A percentile compares a stretch with the other conserved stretches of the same genome.
Evolutionary conservation across 2,888 invertebrate species (phyloP).

Genomic region (Linyphia triangularis): DNA sequence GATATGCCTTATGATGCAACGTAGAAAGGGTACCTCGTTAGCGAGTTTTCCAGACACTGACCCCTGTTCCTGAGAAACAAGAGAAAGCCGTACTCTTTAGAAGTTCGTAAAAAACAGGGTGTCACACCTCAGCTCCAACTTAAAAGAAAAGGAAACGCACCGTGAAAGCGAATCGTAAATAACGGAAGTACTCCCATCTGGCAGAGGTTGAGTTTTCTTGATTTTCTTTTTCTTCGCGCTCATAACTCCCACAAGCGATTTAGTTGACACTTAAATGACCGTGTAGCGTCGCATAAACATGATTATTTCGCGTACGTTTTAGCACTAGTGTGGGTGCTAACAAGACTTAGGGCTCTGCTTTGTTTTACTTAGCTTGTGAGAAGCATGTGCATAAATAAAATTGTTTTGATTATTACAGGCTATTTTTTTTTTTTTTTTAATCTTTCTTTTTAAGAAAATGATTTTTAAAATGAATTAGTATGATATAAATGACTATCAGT

Average conservation of each 20-base stretch:
- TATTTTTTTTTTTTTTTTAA: too few species aligned
- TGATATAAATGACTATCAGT: too few species aligned
- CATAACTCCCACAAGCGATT: not conserved
- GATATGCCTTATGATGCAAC: not conserved
- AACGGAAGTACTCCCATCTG: constrained; percentile 38
- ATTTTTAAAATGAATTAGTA: too few species aligned
- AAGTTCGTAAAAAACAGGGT: constrained; percentile 27
- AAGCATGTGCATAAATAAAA: too few species aligned
- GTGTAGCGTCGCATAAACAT: constrained; percentile 48
- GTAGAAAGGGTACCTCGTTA: not conserved
- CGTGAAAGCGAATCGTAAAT: constrained; percentile 43
- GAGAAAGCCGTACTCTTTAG: not conserved
- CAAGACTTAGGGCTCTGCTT: not conserved
- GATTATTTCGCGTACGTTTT: constrained; percentile 12
- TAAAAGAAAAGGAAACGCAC: constrained; percentile 11
- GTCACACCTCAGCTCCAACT: not conserved
- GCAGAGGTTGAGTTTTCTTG: not conserved
- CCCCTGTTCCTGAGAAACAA: not conserved
- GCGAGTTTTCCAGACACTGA: not conserved
- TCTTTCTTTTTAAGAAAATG: too few species aligned
- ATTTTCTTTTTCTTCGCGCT: not conserved
- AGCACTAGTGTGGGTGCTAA: not conserved
- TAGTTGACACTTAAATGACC: constrained; percentile 39
- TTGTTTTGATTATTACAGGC: too few species aligned
- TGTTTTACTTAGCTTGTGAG: too few species aligned